Evolutionary conservation across 2,113 vertebrate species (phyloP).

Genomic region (Elaphurus davidianus): DNA sequence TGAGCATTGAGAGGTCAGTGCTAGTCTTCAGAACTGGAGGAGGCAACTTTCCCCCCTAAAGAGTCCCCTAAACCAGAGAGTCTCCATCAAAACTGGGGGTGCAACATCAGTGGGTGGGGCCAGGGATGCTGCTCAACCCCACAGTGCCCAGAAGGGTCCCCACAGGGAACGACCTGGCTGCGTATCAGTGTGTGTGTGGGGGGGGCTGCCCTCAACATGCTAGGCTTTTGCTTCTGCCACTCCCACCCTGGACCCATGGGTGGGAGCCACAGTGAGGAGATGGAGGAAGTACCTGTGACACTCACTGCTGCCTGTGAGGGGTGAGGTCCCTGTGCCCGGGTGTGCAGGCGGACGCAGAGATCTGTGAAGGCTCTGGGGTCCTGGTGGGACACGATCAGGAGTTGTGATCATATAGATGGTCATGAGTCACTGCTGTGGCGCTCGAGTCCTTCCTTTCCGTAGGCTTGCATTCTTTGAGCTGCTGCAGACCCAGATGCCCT

Average conservation of each 20-base stretch:
- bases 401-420: not conserved
- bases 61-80: not conserved
- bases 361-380: not conserved
- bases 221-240: not conserved
- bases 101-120: not conserved
- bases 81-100: not conserved
- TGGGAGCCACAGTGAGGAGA: not conserved
- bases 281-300: not conserved
- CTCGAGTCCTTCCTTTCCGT: not conserved
- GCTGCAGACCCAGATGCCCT: not conserved
- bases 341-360: not conserved
- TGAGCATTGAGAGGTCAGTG: not conserved
- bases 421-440: not conserved
- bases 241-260: not conserved
- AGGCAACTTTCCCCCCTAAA: not conserved
- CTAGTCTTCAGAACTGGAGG: not conserved
- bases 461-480: not conserved
- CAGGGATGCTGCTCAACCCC: not conserved
- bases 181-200: not conserved
- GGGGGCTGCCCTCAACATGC: not conserved
- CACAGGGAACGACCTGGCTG: accelerated
- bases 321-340: not conserved
- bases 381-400: not conserved
- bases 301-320: not conserved
- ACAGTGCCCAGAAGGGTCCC: not conserved